phyloP scores from a whole-genome alignment of 2,113 vertebrate genomes.

The Triplophysa dalaica region DNA sequence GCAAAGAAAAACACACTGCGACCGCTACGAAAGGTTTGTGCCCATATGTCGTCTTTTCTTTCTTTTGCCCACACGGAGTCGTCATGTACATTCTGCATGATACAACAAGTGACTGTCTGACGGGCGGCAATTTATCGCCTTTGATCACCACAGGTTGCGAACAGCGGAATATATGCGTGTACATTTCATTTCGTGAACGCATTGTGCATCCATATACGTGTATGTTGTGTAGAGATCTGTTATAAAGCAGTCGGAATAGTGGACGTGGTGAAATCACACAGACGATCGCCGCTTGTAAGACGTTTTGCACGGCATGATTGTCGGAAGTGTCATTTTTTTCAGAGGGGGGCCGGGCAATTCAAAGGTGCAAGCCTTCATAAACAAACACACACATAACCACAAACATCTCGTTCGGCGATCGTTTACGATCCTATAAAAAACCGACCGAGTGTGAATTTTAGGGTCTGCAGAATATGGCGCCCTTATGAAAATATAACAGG shows the following conservation, averaged over 20 bases:
- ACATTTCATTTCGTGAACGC: conserved; percentile 59
- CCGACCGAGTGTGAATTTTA: conserved; percentile 64
- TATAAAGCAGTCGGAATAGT: neutral
- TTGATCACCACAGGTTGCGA: conserved; percentile 66
- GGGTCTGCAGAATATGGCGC: conserved; percentile 96
- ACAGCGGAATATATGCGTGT: conserved; percentile 58
- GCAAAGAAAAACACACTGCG: conserved; percentile 72
- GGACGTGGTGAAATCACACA: neutral
- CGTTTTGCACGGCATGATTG: conserved; percentile 73
- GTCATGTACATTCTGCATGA: conserved; percentile 2
- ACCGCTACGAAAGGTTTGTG: conserved; percentile 73
- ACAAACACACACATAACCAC: conserved; percentile 80
- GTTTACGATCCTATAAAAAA: conserved; percentile 49
- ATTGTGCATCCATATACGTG: conserved; percentile 47
- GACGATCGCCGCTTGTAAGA: conserved; percentile 29
- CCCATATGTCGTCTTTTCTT: conserved; percentile 44
- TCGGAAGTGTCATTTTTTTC: conserved; percentile 84
- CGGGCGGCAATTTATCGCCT: conserved; percentile 27
- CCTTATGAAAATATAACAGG: conserved; percentile 90
- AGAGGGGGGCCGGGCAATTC: conserved; percentile 86
- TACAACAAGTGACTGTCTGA: neutral
- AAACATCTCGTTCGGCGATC: conserved; percentile 65
- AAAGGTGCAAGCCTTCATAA: conserved; percentile 86
- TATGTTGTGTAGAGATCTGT: neutral
- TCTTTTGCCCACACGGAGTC: neutral